These are phyloP conservation scores for Ochropleura plecta DNA, from an alignment of 2,888 invertebrate genomes.

Conservation along the genomic window DNA sequence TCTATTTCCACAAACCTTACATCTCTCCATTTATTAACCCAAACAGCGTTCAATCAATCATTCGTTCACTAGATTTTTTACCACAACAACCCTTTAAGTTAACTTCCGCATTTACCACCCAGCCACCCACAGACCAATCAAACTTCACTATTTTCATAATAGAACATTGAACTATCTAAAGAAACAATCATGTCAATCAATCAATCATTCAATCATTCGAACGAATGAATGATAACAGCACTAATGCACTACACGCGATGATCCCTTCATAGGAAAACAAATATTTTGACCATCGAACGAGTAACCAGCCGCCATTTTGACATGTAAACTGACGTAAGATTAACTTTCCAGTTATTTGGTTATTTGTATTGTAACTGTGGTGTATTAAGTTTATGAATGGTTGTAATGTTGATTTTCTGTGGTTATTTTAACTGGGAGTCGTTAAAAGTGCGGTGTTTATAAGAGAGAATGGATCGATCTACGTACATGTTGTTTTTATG, in stretches of 20 bases:
- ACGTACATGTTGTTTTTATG: slow-evolving; percentile 26
- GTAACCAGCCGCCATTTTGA: slow-evolving; percentile 65
- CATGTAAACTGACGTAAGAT: slow-evolving; percentile 55
- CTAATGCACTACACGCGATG: slow-evolving; percentile 73
- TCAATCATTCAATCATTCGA: slow-evolving; percentile 62
- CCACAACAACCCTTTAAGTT: slow-evolving; percentile 26
- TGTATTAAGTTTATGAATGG: slow-evolving; percentile 62
- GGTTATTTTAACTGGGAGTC: slow-evolving; percentile 52
- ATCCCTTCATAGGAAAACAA: slow-evolving; percentile 71
- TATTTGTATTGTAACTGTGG: slow-evolving; percentile 57
- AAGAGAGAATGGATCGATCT: slow-evolving; percentile 26
- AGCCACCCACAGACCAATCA: slow-evolving; percentile 41
- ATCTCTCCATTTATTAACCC: slow-evolving; percentile 23
- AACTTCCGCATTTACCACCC: slow-evolving; percentile 49
- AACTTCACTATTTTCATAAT: slow-evolving; percentile 61
- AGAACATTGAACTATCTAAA: slow-evolving; percentile 65
- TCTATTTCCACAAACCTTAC: slow-evolving; percentile 27
- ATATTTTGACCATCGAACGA: slow-evolving; percentile 73
- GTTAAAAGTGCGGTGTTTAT: slow-evolving; percentile 53
- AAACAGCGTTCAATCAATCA: slow-evolving; percentile 49
- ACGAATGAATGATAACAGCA: slow-evolving; percentile 67
- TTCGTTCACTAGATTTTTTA: slow-evolving; percentile 25
- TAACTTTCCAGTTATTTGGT: slow-evolving; percentile 57
- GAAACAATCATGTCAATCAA: slow-evolving; percentile 68
- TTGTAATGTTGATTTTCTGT: slow-evolving; percentile 54